Percentiles rank a stretch among this genome's conserved stretches.
Conservation (phyloP, 2,888 invertebrate genomes). For the Pammene fasciana region DNA sequence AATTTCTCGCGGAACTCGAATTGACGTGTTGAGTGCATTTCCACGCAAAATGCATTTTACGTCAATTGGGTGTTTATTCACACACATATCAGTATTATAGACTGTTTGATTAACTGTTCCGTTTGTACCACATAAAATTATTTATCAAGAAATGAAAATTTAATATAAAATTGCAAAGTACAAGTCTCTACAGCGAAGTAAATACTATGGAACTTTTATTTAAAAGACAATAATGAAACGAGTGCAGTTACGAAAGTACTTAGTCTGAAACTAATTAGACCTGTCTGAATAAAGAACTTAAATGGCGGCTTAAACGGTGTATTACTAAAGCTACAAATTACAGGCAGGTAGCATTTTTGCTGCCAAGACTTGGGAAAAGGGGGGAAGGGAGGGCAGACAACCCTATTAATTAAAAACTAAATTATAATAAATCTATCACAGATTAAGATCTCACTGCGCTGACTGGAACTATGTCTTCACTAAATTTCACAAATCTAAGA, state of each 20-base stretch:
- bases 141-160: background rate
- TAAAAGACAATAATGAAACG: slow-evolving; percentile 1
- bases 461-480: slow-evolving; percentile 25
- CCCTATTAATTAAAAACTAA: slow-evolving; percentile 32
- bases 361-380: background rate
- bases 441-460: slow-evolving; percentile 27
- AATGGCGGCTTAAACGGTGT: slow-evolving; percentile 10
- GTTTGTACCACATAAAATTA: background rate
- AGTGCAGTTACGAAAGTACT: slow-evolving; percentile 11
- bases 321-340: slow-evolving; percentile 13
- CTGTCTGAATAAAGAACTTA: slow-evolving; percentile 20
- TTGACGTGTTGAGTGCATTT: slow-evolving; percentile 32
- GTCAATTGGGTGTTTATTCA: slow-evolving; percentile 27
- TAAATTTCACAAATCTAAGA: slow-evolving; percentile 47
- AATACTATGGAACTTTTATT: background rate
- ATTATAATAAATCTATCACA: slow-evolving; percentile 36
- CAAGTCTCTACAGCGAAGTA: background rate
- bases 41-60: slow-evolving; percentile 21
- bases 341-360: slow-evolving; percentile 8
- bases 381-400: background rate
- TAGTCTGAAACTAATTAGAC: slow-evolving; percentile 14
- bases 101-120: background rate
- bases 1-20: slow-evolving; percentile 14
- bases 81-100: slow-evolving; percentile 2
- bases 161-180: background rate